Base-by-base conservation (phyloP, 2,888 invertebrate genomes). In the Lingula anatina region DNA sequence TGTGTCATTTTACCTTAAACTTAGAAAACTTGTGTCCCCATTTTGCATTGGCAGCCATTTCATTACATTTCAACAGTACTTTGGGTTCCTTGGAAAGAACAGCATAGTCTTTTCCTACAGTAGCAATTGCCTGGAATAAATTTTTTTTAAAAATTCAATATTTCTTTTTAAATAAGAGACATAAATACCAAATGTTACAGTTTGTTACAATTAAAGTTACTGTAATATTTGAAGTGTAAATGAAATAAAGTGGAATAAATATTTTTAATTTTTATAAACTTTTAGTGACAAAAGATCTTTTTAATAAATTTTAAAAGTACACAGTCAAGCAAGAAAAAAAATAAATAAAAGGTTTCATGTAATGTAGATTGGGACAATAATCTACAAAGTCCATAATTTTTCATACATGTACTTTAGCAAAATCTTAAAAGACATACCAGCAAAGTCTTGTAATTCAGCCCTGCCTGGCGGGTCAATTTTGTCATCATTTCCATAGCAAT, bases 21-120 rank as follows among this genome's bases (percentile, higher is more conserved):
- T 69, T 68, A 31, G 57, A 55, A 5, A 71, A 60, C 21, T 62
- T 61, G 51, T 65, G 59, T 9, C 68, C 70, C 70, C 71, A 71
- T 21, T 51, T 54, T 15, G 68, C 64, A 49, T 62, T 60, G 36
- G 46, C 60, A 36, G 64, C 59, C 23, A 66, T 50, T 23, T 52
- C 46, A 44, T 60, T 50, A 53, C 59, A 63, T 25, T 47, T 58
- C 31, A 49, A 47, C 23, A 64, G 57, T 27, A 61, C 43, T 4
- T 54, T 50, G 1, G 54, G 45, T 37, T 71, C 66, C 35, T 55
- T 49, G 9, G 54, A 51, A 7, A 68, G 43, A 41, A 60, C 53
- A 31, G 65, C 63, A n/a, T 64, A 53, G 3, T 59, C 64, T 24
- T 60, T 50, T n/a, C 68, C 70, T 3, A 70, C 60, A 24, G 47